phyloP scores from a whole-genome alignment of 92 coral and sea anemone species.

The Pocillopora grandis region DNA sequence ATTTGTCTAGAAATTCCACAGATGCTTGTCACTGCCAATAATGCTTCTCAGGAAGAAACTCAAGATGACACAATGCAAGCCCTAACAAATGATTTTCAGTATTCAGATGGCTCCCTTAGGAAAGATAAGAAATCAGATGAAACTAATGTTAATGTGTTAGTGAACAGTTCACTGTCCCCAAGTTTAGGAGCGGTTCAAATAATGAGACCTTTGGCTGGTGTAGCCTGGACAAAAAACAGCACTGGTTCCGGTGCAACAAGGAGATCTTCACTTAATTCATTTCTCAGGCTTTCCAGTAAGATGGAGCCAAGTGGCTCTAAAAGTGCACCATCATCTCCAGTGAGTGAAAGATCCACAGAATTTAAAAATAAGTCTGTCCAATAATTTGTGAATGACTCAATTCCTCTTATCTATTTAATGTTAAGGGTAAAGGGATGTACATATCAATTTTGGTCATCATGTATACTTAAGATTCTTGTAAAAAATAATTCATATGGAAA shows the following conservation, averaged over 20 bases:
- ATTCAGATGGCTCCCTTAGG: neutral
- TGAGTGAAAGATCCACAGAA: neutral
- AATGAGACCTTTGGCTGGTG: conserved; percentile 29
- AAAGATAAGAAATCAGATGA: neutral
- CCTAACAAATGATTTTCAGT: neutral
- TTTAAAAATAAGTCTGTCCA: neutral
- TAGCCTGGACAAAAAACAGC: conserved; percentile 19
- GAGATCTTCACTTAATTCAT: conserved; percentile 12
- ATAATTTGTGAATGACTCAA: no score
- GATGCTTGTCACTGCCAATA: neutral
- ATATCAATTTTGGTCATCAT: no score
- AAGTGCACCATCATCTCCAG: conserved; percentile 28
- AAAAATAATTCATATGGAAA: no score
- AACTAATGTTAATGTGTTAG: neutral
- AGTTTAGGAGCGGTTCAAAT: conserved; percentile 30
- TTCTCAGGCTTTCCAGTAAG: neutral
- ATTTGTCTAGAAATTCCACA: conserved; percentile 35
- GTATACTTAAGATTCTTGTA: no score
- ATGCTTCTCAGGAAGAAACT: neutral
- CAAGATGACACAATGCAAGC: neutral
- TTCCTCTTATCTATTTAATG: no score
- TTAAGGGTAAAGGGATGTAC: no score
- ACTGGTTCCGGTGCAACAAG: neutral
- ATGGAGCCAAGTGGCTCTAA: conserved; percentile 1
- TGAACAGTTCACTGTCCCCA: conserved; percentile 3